Evolutionary conservation across 2,888 invertebrate species (phyloP).

Genomic region (Stenolophus ochropezus): DNA sequence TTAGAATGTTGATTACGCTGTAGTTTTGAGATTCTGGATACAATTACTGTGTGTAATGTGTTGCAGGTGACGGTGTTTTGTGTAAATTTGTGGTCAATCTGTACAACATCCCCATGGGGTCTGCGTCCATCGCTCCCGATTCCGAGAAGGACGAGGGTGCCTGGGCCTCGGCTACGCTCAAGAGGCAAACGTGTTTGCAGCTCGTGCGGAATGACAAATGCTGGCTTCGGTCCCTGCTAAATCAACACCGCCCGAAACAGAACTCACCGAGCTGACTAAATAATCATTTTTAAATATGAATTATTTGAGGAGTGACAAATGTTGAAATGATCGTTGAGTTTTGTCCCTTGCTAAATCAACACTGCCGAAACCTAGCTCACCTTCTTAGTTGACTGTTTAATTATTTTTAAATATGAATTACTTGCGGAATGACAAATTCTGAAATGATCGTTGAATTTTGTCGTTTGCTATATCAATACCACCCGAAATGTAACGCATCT

Average conservation of each 20-base stretch:
- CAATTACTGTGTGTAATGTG: conserved; percentile 7
- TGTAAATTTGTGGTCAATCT: conserved; percentile 54
- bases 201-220: conserved; percentile 59
- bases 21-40: neutral
- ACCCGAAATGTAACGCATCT: too few species aligned
- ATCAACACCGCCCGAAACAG: neutral
- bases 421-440: too few species aligned
- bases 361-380: too few species aligned
- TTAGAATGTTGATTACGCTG: neutral
- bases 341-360: too few species aligned
- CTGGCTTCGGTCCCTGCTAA: neutral
- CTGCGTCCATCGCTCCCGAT: conserved; percentile 31
- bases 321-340: too few species aligned
- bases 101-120: conserved; percentile 51
- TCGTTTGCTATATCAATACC: too few species aligned
- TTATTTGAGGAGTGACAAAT: too few species aligned
- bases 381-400: too few species aligned
- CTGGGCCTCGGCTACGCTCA: neutral
- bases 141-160: conserved; percentile 48
- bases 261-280: too few species aligned
- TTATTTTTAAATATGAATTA: too few species aligned
- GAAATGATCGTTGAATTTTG: too few species aligned
- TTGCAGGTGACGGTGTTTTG: conserved; percentile 43
- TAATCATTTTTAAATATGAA: too few species aligned
- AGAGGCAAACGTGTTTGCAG: conserved; percentile 53